phyloP scores from a whole-genome alignment of 2,888 invertebrate species.

The Platynereis dumerilii region DNA sequence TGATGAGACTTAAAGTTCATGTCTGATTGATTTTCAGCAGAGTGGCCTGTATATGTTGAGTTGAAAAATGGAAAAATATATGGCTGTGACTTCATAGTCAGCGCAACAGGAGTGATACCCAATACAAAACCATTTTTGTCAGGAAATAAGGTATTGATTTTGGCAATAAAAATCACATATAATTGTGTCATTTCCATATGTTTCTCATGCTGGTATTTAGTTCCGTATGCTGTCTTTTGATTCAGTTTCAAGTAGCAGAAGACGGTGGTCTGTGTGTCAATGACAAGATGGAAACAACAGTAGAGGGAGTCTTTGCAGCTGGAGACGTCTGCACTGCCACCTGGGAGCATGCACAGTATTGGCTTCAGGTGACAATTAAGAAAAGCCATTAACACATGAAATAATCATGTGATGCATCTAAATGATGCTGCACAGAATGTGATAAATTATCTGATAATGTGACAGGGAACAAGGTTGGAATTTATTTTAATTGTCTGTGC shows the following conservation, averaged over 20 bases:
- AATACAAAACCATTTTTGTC: constrained; percentile 51
- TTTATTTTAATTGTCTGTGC: too few relatives aligned
- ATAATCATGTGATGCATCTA: too few relatives aligned
- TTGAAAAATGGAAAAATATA: constrained; percentile 76
- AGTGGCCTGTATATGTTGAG: constrained; percentile 65
- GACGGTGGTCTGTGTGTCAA: constrained; percentile 89
- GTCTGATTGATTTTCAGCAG: constrained; percentile 18
- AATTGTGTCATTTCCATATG: constrained; percentile 1
- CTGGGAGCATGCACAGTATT: constrained; percentile 70
- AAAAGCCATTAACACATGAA: too few relatives aligned
- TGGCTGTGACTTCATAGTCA: constrained; percentile 88
- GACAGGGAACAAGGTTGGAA: too few relatives aligned
- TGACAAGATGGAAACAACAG: constrained; percentile 82
- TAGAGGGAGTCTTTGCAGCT: constrained; percentile 85
- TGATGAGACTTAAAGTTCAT: too few relatives aligned
- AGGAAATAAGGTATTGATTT: constrained; percentile 29
- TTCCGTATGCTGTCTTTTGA: too few relatives aligned
- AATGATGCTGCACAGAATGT: too few relatives aligned
- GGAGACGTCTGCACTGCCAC: constrained; percentile 90
- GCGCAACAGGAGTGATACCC: constrained; percentile 89
- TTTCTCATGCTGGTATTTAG: too few relatives aligned
- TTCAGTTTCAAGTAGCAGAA: constrained; percentile 48
- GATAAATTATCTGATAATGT: too few relatives aligned
- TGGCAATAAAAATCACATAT: neutral
- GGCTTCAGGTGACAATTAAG: constrained; percentile 62